These are phyloP conservation scores for Poecilus cupreus DNA, from an alignment of 2,888 invertebrate genomes.

Conservation along the genomic window DNA sequence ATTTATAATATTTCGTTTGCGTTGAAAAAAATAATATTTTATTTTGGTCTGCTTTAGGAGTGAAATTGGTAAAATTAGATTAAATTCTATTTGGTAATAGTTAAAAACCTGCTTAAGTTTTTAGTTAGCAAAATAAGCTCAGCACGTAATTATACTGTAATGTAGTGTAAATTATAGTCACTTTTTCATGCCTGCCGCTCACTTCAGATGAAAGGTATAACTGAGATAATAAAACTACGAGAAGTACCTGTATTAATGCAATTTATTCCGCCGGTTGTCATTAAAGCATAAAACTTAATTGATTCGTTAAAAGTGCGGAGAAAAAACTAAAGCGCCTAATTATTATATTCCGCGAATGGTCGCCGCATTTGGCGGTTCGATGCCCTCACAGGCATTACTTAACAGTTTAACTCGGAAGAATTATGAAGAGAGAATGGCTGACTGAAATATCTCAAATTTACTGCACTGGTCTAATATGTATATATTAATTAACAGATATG, in stretches of 20 bases:
- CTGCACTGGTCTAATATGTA: background rate
- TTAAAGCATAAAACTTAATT: background rate
- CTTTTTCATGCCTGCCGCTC: background rate
- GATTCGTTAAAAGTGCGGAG: background rate
- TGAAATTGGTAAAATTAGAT: background rate
- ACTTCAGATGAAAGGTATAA: background rate
- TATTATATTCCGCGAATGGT: background rate
- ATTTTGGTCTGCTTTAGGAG: background rate
- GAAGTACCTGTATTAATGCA: background rate
- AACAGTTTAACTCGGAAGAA: background rate
- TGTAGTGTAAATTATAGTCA: background rate
- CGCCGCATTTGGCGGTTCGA: background rate
- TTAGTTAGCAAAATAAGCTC: background rate
- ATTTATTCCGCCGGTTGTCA: background rate
- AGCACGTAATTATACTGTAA: background rate
- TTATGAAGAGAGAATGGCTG: background rate
- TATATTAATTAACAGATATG: conserved; percentile 9
- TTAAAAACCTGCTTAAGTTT: background rate
- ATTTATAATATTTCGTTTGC: no score
- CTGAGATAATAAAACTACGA: background rate
- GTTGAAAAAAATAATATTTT: no score
- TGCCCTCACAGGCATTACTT: background rate
- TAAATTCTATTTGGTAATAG: background rate
- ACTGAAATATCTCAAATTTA: background rate
- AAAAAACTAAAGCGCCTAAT: background rate